These are phyloP conservation scores for Pecten maximus DNA, from an alignment of 2,888 invertebrate genomes.

Conservation along the genomic window DNA sequence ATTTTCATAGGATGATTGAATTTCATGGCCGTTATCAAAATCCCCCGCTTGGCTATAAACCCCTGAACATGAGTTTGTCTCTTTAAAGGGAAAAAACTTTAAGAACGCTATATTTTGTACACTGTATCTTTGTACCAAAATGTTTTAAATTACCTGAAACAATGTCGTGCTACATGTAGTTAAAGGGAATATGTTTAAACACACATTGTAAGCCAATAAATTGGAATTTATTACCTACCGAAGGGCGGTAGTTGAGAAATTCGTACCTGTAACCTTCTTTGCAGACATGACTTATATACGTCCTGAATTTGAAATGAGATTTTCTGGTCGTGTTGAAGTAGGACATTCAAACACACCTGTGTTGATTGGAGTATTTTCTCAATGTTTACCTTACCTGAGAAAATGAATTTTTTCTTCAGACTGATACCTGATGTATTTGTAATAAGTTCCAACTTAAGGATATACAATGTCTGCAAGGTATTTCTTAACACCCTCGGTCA, in stretches of 20 bases:
- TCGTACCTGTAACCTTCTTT: not conserved
- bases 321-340: not conserved
- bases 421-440: conserved; percentile 12
- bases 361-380: not conserved
- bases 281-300: not conserved
- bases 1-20: not conserved
- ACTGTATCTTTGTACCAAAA: not conserved
- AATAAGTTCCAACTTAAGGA: not conserved
- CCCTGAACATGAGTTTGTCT: not conserved
- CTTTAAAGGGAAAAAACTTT: not conserved
- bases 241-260: not conserved
- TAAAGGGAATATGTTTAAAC: conserved; percentile 20
- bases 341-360: conserved; percentile 21
- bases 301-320: conserved; percentile 11
- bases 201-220: not conserved
- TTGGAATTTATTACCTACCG: not conserved
- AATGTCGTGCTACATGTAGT: not conserved
- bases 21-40: conserved; percentile 5
- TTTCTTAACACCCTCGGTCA: conserved; percentile 16
- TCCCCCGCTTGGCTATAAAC: not conserved
- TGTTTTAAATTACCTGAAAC: conserved; percentile 5
- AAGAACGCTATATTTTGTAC: not conserved
- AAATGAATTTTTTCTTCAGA: conserved; percentile 16
- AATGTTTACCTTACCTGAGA: conserved; percentile 30
- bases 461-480: conserved; percentile 22